These are phyloP conservation scores for Lasiurus borealis DNA, from an alignment of 2,113 vertebrate genomes.

Conservation along the genomic window DNA sequence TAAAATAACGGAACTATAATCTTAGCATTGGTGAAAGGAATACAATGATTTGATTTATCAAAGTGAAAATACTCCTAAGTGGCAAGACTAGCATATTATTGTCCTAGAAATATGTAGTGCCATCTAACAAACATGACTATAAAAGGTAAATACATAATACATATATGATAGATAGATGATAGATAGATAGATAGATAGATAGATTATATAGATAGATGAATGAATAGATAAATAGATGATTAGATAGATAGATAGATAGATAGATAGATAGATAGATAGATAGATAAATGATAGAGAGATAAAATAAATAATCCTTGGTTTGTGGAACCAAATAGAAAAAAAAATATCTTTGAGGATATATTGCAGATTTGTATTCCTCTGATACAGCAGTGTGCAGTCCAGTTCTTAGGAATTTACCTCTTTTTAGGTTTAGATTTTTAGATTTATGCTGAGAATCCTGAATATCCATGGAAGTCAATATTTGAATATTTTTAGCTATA, in stretches of 20 bases:
- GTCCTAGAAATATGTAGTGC: not conserved
- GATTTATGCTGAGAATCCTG: not conserved
- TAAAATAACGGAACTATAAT: not conserved
- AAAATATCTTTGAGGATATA: not conserved
- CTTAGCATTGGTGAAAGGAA: not conserved
- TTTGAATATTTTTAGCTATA: not conserved
- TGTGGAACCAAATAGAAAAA: conserved; percentile 7
- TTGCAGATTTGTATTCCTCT: not conserved
- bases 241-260: not conserved
- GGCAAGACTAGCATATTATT: not conserved
- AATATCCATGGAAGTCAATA: not conserved
- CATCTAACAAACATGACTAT: not conserved
- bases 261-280: not conserved
- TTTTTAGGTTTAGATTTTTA: not conserved
- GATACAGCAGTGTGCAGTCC: fast-evolving
- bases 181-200: too few relatives aligned
- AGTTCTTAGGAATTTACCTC: not conserved
- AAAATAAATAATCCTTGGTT: not conserved
- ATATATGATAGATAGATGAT: not conserved
- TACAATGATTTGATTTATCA: not conserved
- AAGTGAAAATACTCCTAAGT: not conserved
- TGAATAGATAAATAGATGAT: too few relatives aligned
- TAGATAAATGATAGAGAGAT: too few relatives aligned
- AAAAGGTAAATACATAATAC: not conserved
- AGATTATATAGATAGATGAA: not conserved